Evolutionary conservation across 2,113 vertebrate genomes (phyloP).

Genomic region (Platichthys stellatus): DNA sequence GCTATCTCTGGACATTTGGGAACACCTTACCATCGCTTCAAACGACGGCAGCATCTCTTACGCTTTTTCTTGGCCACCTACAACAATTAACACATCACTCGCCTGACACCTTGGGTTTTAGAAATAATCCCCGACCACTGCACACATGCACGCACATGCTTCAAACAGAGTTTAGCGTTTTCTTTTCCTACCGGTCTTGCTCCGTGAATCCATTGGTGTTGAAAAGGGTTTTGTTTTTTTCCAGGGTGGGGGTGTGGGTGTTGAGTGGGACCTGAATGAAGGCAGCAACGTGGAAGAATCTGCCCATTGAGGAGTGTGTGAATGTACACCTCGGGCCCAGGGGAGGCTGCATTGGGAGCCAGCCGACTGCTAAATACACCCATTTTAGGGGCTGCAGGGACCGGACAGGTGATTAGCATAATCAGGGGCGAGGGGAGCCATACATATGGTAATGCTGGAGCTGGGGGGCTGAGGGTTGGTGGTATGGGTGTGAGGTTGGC

Average conservation of each 20-base stretch:
- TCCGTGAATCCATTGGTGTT: conserved; percentile 93
- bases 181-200: conserved; percentile 70
- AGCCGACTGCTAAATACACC: conserved; percentile 99
- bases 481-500: conserved; percentile 84
- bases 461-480: conserved; percentile 87
- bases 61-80: conserved; percentile 75
- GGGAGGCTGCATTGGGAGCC: conserved; percentile 98
- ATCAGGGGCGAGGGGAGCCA: conserved; percentile 95
- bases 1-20: neutral
- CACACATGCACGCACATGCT: conserved; percentile 76
- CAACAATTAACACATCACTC: conserved; percentile 93
- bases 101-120: conserved; percentile 88
- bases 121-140: conserved; percentile 71
- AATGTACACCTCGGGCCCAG: conserved; percentile 99
- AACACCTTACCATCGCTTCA: neutral
- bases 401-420: conserved; percentile 99
- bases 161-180: conserved; percentile 68
- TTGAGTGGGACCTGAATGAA: conserved; percentile 93
- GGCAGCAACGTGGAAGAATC: conserved; percentile 99
- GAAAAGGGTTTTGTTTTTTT: conserved; percentile 89
- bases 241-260: conserved; percentile 17
- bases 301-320: conserved; percentile 96
- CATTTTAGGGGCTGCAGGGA: conserved; percentile 94
- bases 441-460: conserved; percentile 99
- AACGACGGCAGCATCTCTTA: conserved; percentile 69